phyloP scores from a whole-genome alignment of 2,888 invertebrate species.

The Endomychus coccineus region DNA sequence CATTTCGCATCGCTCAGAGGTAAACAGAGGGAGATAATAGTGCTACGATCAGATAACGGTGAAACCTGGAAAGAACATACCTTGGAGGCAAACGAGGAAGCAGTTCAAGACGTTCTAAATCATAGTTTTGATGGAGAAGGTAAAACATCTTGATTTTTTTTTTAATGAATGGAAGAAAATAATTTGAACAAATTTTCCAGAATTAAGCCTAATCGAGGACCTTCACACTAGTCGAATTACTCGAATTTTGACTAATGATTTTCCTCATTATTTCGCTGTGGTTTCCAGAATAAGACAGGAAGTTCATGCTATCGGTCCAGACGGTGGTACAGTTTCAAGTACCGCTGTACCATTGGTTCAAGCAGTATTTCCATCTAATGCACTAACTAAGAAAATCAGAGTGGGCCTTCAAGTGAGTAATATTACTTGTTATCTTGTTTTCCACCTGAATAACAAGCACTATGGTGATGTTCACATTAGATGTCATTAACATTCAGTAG shows the following conservation, averaged over 20 bases:
- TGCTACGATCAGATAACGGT: constrained; percentile 94
- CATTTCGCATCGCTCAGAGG: constrained; percentile 94
- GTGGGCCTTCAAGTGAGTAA: constrained; percentile 81
- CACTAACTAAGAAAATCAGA: constrained; percentile 97
- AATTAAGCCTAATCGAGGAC: constrained; percentile 72
- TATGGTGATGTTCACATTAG: too few species aligned
- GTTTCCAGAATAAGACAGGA: constrained; percentile 93
- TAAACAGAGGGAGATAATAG: constrained; percentile 91
- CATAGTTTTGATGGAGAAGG: constrained; percentile 84
- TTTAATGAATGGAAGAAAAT: too few species aligned
- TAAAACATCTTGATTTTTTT: too few species aligned
- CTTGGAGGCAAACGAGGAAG: constrained; percentile 75
- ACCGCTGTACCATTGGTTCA: constrained; percentile 84
- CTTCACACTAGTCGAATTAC: constrained; percentile 84
- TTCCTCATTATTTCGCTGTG: constrained; percentile 97
- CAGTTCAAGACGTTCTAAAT: constrained; percentile 84
- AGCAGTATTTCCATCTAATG: constrained; percentile 84
- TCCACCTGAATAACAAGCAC: too few species aligned
- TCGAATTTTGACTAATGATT: constrained; percentile 90
- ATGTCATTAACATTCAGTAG: too few species aligned
- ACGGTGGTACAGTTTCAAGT: constrained; percentile 94
- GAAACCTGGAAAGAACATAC: constrained; percentile 98
- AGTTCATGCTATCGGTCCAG: constrained; percentile 93
- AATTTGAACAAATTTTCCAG: constrained; percentile 42
- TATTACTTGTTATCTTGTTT: too few species aligned